Evolutionary conservation across 2,113 vertebrate genomes (phyloP).

Genomic region (Progne subis): DNA sequence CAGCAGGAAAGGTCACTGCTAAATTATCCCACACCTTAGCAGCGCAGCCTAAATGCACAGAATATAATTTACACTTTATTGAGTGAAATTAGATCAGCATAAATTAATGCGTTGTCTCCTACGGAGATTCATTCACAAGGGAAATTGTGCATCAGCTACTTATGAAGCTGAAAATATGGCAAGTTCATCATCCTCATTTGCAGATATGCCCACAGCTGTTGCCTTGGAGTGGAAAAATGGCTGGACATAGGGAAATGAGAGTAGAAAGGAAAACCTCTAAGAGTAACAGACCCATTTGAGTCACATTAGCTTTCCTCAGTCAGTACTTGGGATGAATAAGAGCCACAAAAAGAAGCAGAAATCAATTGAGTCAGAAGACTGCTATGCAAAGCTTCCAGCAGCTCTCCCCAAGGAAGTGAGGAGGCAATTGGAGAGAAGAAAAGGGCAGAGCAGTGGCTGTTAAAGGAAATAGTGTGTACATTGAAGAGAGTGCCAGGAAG

Average conservation of each 20-base stretch:
- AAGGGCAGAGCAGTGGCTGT: conserved; percentile 17
- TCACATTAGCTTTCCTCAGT: neutral
- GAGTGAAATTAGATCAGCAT: conserved; percentile 56
- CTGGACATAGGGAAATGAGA: neutral
- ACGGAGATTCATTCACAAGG: conserved; percentile 29
- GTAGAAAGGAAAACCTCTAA: neutral
- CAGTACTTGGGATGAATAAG: neutral
- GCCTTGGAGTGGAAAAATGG: neutral
- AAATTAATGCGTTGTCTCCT: neutral
- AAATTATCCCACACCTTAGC: conserved; percentile 38
- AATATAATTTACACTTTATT: conserved; percentile 53
- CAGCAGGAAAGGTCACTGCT: conserved; percentile 32
- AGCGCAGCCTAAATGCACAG: neutral
- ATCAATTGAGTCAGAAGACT: neutral
- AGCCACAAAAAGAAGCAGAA: neutral
- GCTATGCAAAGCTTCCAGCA: conserved; percentile 4
- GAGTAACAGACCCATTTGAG: neutral
- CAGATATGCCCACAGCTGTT: neutral
- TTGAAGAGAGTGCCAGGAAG: conserved; percentile 23
- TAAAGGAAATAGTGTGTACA: neutral
- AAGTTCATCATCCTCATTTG: conserved; percentile 30
- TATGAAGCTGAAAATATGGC: conserved; percentile 12
- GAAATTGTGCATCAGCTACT: conserved; percentile 40
- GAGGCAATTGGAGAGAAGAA: conserved; percentile 32
- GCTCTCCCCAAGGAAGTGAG: conserved; percentile 1